Conservation (phyloP, 2,113 vertebrate genomes). For the Spilogale gracilis region DNA sequence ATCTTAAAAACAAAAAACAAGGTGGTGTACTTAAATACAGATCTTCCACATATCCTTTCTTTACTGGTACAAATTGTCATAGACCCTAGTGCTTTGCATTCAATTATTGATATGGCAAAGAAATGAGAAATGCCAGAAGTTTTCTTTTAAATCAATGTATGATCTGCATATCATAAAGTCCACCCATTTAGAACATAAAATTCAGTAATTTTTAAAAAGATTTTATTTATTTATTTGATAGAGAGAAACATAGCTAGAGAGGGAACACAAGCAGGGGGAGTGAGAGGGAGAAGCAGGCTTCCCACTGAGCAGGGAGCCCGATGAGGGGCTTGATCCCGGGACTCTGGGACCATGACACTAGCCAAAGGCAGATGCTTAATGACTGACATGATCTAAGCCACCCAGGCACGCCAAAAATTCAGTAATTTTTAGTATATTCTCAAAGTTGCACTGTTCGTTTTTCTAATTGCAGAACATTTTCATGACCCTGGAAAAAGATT, state of each 20-base stretch:
- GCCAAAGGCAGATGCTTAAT: no score
- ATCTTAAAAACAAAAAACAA: background rate
- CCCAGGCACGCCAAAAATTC: no score
- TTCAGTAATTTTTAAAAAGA: background rate
- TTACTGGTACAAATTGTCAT: background rate
- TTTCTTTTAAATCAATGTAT: background rate
- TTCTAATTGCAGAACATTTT: background rate
- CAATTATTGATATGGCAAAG: background rate
- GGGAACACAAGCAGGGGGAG: no score
- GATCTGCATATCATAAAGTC: background rate
- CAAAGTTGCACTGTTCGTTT: background rate
- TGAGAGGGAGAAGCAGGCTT: no score
- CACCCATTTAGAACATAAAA: background rate
- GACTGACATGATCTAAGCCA: no score
- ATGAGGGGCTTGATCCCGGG: no score
- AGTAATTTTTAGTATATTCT: background rate
- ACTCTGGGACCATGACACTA: no score
- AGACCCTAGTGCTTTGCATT: background rate
- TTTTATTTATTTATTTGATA: no score
- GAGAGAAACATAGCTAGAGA: no score
- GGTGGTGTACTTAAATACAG: background rate
- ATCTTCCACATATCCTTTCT: background rate
- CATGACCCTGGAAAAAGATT: background rate
- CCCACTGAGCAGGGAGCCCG: no score
- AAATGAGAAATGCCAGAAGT: background rate